A percentile compares a stretch with the other conserved stretches of the same genome.
Conservation (phyloP, 2,888 invertebrate genomes). For the Gandaritis pyraliata region DNA sequence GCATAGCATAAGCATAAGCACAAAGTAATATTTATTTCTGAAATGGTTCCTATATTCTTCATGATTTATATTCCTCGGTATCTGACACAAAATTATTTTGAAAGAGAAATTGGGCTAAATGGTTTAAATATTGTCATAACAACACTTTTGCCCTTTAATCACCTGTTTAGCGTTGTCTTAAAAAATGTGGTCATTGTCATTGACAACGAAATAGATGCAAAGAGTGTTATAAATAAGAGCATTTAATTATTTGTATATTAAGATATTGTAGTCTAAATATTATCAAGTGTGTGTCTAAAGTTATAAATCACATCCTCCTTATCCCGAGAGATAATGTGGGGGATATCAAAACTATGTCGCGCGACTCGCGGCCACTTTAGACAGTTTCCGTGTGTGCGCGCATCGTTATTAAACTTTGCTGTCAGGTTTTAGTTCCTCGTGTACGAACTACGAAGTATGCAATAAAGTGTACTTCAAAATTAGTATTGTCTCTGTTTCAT, state of each 20-base stretch:
- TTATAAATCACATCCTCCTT: constrained; percentile 32
- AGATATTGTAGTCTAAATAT: no score
- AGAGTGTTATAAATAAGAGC: no score
- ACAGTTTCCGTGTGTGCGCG: constrained; percentile 18
- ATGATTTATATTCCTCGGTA: constrained; percentile 2
- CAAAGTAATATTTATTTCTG: constrained; percentile 6
- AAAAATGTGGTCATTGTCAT: no score
- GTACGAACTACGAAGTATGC: background rate
- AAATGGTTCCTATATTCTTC: constrained; percentile 10
- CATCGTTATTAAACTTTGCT: constrained; percentile 14
- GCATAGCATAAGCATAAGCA: no score
- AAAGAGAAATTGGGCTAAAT: background rate
- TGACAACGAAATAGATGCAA: no score
- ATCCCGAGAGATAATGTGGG: constrained; percentile 17
- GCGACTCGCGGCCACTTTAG: constrained; percentile 21
- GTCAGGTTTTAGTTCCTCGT: constrained; percentile 4
- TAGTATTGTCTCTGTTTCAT: background rate
- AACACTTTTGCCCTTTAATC: no score
- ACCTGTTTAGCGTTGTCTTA: no score
- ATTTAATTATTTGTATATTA: no score
- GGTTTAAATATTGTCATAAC: background rate
- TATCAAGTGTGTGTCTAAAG: constrained; percentile 8
- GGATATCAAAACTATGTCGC: constrained; percentile 30
- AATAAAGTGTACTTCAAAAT: background rate
- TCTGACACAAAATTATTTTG: background rate